These are phyloP conservation scores for Neodontobutis hainanensis DNA, from an alignment of 2,113 vertebrate genomes.

Conservation along the genomic window DNA sequence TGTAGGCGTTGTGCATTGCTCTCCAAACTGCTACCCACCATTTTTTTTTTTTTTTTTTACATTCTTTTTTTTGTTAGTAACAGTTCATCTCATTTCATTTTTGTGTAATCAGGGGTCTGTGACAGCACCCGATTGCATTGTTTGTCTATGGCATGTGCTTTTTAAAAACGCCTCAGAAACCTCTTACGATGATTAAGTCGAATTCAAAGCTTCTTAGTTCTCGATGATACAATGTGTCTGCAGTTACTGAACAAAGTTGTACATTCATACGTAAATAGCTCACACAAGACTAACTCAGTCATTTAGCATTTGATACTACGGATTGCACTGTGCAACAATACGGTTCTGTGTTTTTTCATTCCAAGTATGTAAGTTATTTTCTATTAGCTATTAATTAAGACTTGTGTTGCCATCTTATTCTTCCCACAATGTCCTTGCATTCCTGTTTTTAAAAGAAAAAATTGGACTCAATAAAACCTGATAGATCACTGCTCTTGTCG, in stretches of 20 bases:
- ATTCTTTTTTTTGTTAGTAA: not conserved
- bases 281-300: constrained; percentile 6
- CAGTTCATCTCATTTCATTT: constrained; percentile 14
- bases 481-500: not conserved
- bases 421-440: not conserved
- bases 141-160: not conserved
- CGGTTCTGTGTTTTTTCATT: constrained; percentile 26
- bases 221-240: constrained; percentile 24
- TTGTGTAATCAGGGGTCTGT: not conserved
- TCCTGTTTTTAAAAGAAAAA: constrained; percentile 4
- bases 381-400: constrained; percentile 30
- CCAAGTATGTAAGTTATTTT: constrained; percentile 25
- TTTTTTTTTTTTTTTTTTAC: constrained; percentile 19
- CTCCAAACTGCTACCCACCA: constrained; percentile 1
- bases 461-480: constrained; percentile 7
- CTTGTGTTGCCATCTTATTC: not conserved
- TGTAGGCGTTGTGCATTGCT: not conserved
- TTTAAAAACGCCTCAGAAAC: not conserved
- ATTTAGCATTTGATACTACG: not conserved
- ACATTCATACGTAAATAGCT: constrained; percentile 9
- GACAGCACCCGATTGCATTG: not conserved
- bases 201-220: constrained; percentile 30
- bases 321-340: not conserved
- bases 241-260: constrained; percentile 41
- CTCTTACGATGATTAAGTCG: constrained; percentile 7